Percentiles rank a stretch among this genome's conserved stretches.
Conservation (phyloP, 2,113 vertebrate species). For the Eublepharis macularius region DNA sequence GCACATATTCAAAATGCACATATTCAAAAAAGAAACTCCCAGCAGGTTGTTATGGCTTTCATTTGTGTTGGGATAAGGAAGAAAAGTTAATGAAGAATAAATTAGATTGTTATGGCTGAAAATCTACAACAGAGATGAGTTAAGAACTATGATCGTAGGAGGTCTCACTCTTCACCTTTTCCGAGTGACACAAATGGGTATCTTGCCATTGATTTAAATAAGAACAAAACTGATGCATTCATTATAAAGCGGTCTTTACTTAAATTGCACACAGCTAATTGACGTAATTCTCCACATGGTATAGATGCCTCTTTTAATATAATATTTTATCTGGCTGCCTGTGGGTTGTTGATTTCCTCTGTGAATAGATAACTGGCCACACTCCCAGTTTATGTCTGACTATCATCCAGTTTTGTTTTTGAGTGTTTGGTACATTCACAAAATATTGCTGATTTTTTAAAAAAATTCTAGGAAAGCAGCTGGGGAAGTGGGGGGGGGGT, state of each 20-base stretch:
- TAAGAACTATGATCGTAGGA: accelerated
- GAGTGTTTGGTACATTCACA: background rate
- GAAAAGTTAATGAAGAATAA: background rate
- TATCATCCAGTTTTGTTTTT: background rate
- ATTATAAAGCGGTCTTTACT: accelerated
- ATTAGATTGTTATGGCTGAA: background rate
- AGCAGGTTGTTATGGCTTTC: accelerated
- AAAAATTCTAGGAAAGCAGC: too few species aligned
- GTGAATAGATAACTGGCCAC: background rate
- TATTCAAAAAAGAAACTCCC: background rate
- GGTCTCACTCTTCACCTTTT: background rate
- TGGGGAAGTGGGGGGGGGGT: too few species aligned
- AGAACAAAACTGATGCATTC: accelerated
- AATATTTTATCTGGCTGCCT: accelerated
- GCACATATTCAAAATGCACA: background rate
- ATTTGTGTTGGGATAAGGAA: background rate
- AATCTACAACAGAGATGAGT: accelerated
- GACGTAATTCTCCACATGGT: background rate
- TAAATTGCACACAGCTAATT: background rate
- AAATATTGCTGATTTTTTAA: background rate
- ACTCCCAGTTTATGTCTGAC: slow-evolving; percentile 8
- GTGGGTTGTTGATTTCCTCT: background rate
- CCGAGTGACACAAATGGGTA: background rate
- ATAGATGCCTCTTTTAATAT: background rate
- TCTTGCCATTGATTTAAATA: accelerated